Conservation (phyloP, 2,888 invertebrate species). For the Furcula furcula region DNA sequence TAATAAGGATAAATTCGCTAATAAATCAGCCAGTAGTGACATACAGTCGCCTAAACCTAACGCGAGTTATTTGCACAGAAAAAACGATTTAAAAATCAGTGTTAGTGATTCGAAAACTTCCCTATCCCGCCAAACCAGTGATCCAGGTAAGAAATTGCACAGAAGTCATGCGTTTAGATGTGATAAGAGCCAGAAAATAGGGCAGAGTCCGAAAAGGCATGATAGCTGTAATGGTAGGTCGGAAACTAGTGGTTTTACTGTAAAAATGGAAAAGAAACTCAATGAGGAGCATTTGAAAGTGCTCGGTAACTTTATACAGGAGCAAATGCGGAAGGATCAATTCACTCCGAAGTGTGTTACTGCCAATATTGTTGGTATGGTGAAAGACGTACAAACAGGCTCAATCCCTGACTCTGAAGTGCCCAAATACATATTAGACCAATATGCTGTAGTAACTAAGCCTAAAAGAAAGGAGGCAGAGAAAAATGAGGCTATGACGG, state of each 20-base stretch:
- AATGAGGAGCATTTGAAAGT: conserved; percentile 65
- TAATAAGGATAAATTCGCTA: conserved; percentile 23
- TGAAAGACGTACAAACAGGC: conserved; percentile 13
- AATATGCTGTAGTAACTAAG: conserved; percentile 72
- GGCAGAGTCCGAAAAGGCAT: conserved; percentile 52
- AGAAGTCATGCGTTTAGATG: conserved; percentile 83
- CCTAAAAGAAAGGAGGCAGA: conserved; percentile 51
- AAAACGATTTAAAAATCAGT: conserved; percentile 53
- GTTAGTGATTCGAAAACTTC: conserved; percentile 53
- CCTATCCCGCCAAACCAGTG: conserved; percentile 69
- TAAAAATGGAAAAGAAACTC: conserved; percentile 62
- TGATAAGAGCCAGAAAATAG: conserved; percentile 66
- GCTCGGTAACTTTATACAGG: conserved; percentile 66
- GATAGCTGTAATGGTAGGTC: conserved; percentile 65
- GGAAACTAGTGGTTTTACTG: conserved; percentile 56
- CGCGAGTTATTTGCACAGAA: conserved; percentile 62
- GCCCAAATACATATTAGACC: conserved; percentile 70
- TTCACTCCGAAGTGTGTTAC: conserved; percentile 35
- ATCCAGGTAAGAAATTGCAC: conserved; percentile 80
- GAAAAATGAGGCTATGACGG: conserved; percentile 68
- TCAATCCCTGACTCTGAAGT: conserved; percentile 67
- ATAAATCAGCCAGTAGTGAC: conserved; percentile 38
- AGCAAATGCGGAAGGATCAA: conserved; percentile 71
- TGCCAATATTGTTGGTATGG: conserved; percentile 1
- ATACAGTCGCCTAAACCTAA: conserved; percentile 50